phyloP scores from a whole-genome alignment of 2,888 invertebrate species.

The Ormyrus nitidulus region DNA sequence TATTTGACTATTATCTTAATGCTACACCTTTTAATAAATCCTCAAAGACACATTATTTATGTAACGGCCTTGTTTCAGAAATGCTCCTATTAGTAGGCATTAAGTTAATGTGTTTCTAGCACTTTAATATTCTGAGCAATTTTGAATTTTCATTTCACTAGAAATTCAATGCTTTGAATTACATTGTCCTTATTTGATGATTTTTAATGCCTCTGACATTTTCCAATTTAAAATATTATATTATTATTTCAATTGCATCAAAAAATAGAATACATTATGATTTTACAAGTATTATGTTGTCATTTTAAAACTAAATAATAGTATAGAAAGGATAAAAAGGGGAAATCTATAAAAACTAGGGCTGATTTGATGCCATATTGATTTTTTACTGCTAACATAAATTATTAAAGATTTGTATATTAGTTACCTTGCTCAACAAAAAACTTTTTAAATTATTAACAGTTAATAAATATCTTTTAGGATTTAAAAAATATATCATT shows the following conservation, averaged over 20 bases:
- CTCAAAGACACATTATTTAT: background rate
- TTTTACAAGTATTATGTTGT: no score
- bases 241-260: no score
- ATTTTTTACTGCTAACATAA: background rate
- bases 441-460: no score
- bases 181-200: no score
- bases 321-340: background rate
- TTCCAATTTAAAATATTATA: no score
- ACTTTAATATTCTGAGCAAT: conserved; percentile 2
- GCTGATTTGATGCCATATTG: background rate
- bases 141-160: background rate
- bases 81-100: conserved; percentile 11
- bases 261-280: no score
- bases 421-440: no score
- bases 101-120: conserved; percentile 7
- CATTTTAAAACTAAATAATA: background rate
- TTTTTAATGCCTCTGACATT: no score
- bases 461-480: no score
- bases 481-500: no score
- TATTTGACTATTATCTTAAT: background rate
- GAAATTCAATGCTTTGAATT: no score
- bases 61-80: conserved; percentile 6
- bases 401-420: background rate
- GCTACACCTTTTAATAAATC: background rate
- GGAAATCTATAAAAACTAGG: background rate